These are phyloP conservation scores for Tetraneura akinire DNA, from an alignment of 1,140 invertebrate genomes.

Conservation along the genomic window DNA sequence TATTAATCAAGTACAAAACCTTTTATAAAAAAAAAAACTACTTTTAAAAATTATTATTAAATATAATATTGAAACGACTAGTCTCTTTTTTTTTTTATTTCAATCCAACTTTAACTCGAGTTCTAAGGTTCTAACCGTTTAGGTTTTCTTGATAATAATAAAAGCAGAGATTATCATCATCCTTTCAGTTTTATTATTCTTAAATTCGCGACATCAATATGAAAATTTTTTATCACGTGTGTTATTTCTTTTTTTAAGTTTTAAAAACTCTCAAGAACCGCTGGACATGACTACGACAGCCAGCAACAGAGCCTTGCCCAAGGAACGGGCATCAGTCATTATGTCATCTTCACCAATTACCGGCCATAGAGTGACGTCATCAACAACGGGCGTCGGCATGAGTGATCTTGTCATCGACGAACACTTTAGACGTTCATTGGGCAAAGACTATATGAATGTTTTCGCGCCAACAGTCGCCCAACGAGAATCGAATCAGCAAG, in stretches of 20 bases:
- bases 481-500: neutral
- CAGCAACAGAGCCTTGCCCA: neutral
- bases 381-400: slow-evolving; percentile 58
- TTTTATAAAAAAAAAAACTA: too few species aligned
- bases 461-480: slow-evolving; percentile 56
- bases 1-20: too few species aligned
- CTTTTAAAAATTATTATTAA: too few species aligned
- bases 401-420: slow-evolving; percentile 91
- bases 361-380: slow-evolving; percentile 58
- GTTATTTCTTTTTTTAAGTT: slow-evolving; percentile 27
- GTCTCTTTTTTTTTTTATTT: too few species aligned
- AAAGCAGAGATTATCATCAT: too few species aligned
- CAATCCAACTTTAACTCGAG: too few species aligned
- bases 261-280: slow-evolving; percentile 53
- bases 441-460: slow-evolving; percentile 81
- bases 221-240: too few species aligned
- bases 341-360: slow-evolving; percentile 29
- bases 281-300: slow-evolving; percentile 55
- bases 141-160: too few species aligned
- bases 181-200: too few species aligned
- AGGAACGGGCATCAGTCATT: slow-evolving; percentile 46
- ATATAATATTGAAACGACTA: too few species aligned
- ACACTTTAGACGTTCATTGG: slow-evolving; percentile 90
- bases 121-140: too few species aligned
- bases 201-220: too few species aligned